Conservation (phyloP, 2,113 vertebrate genomes). For the Syrmaticus mikado region DNA sequence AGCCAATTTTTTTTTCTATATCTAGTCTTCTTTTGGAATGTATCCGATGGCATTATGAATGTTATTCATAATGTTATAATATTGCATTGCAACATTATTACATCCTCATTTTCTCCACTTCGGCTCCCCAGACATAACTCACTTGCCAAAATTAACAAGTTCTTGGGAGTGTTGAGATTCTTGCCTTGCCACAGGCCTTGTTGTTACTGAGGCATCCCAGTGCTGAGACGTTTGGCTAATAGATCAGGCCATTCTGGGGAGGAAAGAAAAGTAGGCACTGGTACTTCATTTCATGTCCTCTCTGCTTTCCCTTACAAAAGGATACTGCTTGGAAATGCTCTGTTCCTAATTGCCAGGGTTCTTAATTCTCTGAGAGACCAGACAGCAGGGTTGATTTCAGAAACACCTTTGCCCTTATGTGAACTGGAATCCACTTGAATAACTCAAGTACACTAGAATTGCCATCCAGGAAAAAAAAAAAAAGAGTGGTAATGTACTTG, state of each 20-base stretch:
- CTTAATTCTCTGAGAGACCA: background rate
- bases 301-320: background rate
- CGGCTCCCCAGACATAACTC: conserved; percentile 28
- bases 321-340: background rate
- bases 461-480: background rate
- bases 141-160: conserved; percentile 55
- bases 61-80: conserved; percentile 31
- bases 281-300: background rate
- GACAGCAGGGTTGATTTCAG: background rate
- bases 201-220: background rate
- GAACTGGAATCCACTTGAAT: background rate
- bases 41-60: background rate
- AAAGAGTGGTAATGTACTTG: background rate
- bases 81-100: conserved; percentile 19
- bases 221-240: background rate
- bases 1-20: background rate
- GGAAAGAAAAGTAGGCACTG: background rate
- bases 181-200: conserved; percentile 19
- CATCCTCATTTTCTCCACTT: conserved; percentile 32
- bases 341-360: background rate
- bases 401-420: background rate
- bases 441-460: background rate
- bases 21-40: conserved; percentile 20
- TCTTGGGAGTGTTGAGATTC: conserved; percentile 19
- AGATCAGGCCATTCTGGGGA: background rate